A percentile compares a stretch with the other conserved stretches of the same genome.
Evolutionary conservation across 2,113 vertebrate species (phyloP).

Genomic region (Atrichornis clamosus): DNA sequence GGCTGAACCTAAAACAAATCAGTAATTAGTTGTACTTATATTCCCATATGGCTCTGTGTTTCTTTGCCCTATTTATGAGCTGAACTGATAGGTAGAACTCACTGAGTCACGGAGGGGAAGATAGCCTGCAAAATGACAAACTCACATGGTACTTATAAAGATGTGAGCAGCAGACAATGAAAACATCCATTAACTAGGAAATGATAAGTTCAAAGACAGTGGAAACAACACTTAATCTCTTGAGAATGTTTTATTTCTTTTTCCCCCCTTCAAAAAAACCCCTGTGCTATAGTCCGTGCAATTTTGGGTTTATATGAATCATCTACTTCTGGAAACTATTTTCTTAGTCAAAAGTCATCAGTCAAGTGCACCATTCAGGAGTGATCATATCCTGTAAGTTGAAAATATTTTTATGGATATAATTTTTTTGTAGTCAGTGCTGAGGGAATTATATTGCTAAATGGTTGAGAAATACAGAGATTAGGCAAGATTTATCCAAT

Average conservation of each 20-base stretch:
- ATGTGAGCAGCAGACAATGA: background rate
- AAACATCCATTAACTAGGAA: background rate
- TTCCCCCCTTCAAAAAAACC: accelerated
- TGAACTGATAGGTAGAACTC: background rate
- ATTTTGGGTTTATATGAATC: background rate
- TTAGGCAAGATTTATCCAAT: background rate
- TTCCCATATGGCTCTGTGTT: constrained; percentile 22
- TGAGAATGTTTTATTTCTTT: background rate
- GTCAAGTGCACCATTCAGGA: background rate
- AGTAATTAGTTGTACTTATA: constrained; percentile 23
- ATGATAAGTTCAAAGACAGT: background rate
- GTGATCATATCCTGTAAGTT: background rate
- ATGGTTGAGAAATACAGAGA: constrained; percentile 5
- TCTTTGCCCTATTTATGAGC: background rate
- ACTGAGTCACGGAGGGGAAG: background rate
- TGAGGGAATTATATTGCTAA: background rate
- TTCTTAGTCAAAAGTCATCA: background rate
- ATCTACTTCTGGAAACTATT: background rate
- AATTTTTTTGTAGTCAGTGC: background rate
- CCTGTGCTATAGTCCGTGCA: background rate
- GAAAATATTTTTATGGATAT: background rate
- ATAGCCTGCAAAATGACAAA: background rate
- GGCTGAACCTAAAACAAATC: constrained; percentile 22
- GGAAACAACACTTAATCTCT: background rate
- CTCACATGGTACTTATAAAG: background rate